A percentile compares a stretch with the other conserved stretches of the same genome.
Evolutionary conservation across 2,113 vertebrate genomes (phyloP).

Genomic region (Syngnathoides biaculeatus): DNA sequence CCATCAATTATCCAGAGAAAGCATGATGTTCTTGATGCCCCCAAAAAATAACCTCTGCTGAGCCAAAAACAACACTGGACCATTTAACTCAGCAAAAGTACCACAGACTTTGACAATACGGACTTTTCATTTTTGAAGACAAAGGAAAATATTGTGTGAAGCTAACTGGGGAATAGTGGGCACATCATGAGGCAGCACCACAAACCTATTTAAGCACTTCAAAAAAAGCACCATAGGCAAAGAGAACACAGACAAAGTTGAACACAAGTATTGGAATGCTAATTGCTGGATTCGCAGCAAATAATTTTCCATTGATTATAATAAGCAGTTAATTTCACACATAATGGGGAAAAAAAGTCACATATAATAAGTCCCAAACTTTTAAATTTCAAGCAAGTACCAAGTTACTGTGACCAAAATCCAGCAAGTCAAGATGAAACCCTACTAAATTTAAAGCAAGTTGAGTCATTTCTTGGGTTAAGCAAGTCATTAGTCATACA

Average conservation of each 20-base stretch:
- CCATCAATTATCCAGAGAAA: neutral
- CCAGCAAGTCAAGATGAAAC: no score
- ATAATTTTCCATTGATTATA: neutral
- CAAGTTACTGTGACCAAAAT: no score
- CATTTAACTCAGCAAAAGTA: neutral
- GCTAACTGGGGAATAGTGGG: neutral
- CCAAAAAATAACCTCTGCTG: neutral
- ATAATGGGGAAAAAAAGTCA: no score
- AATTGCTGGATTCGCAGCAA: neutral
- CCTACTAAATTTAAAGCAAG: no score
- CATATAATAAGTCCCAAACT: no score
- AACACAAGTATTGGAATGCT: neutral
- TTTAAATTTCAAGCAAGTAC: no score
- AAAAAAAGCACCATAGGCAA: conserved; percentile 4
- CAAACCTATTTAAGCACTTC: neutral
- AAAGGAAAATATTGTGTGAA: conserved; percentile 2
- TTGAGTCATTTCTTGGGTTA: no score
- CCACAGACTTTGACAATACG: neutral
- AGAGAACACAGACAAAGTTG: neutral
- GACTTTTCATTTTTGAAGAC: neutral
- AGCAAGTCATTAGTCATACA: no score
- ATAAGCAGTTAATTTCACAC: neutral
- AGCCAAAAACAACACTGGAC: neutral
- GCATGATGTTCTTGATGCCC: neutral
- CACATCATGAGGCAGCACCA: conserved; percentile 1